Percentiles rank a stretch among this genome's conserved stretches.
These are phyloP conservation scores for Poecilia picta DNA, from an alignment of 2,797 vertebrate species.

Conservation along the genomic window DNA sequence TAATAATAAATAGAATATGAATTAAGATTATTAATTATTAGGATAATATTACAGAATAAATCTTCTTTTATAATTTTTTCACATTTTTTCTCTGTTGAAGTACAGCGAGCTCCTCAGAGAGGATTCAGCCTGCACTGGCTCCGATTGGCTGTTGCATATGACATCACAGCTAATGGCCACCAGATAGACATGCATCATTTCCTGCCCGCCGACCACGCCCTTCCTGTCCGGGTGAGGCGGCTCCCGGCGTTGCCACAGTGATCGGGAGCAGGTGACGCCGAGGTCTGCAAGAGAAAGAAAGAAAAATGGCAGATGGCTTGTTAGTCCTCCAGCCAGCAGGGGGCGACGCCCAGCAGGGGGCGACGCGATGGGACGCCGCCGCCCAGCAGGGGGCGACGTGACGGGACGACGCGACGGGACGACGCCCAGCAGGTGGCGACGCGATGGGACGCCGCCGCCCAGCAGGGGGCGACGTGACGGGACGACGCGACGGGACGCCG, in stretches of 20 bases:
- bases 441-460: no score
- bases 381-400: no score
- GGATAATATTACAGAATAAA: constrained; percentile 94
- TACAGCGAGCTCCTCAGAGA: constrained; percentile 87
- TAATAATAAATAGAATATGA: constrained; percentile 83
- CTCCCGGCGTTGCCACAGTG: constrained; percentile 70
- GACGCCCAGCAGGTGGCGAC: no score
- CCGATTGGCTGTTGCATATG: constrained; percentile 96
- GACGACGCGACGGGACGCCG: no score
- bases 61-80: constrained; percentile 87
- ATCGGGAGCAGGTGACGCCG: constrained; percentile 65
- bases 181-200: constrained; percentile 97
- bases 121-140: constrained; percentile 86
- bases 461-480: no score
- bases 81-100: constrained; percentile 93
- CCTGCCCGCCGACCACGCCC: constrained; percentile 68
- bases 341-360: no score
- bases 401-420: no score
- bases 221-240: constrained; percentile 74
- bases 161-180: constrained; percentile 98
- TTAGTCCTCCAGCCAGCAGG: background rate
- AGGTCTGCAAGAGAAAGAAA: constrained; percentile 55
- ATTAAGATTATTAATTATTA: constrained; percentile 85
- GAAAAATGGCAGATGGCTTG: constrained; percentile 7
- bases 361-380: no score